Evolutionary conservation across 2,797 vertebrate genomes (phyloP).

Genomic region (Rachycentron canadum): DNA sequence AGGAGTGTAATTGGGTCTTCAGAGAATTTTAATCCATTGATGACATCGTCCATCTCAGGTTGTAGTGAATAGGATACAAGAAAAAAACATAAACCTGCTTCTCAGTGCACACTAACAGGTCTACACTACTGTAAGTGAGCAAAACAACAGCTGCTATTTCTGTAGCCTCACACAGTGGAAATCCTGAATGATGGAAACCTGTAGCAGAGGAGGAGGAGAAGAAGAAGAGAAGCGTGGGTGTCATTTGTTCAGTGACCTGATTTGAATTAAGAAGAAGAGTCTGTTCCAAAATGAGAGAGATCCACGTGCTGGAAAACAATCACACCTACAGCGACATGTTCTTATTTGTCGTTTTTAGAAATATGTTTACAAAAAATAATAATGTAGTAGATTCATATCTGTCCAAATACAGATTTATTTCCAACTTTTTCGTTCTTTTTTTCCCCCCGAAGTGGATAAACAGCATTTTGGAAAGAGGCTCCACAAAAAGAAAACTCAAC

Average conservation of each 20-base stretch:
- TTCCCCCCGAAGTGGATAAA: conserved; percentile 41
- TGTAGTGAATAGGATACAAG: conserved; percentile 60
- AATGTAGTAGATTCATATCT: conserved; percentile 26
- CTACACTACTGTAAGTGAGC: conserved; percentile 42
- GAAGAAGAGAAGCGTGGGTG: conserved; percentile 57
- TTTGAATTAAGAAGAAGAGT: conserved; percentile 10
- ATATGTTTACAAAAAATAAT: conserved; percentile 53
- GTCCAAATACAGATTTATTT: conserved; percentile 26
- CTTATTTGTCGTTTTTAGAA: conserved; percentile 38
- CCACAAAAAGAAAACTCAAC: conserved; percentile 14
- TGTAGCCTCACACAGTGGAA: conserved; percentile 60
- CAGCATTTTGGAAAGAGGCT: conserved; percentile 65
- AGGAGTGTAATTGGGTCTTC: conserved; percentile 66
- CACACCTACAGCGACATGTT: conserved; percentile 23
- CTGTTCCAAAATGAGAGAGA: conserved; percentile 49
- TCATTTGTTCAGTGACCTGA: conserved; percentile 39
- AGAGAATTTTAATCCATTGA: conserved; percentile 66
- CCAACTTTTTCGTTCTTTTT: background rate
- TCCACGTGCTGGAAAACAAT: conserved; percentile 63
- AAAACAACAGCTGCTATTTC: conserved; percentile 59
- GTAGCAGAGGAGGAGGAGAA: conserved; percentile 65
- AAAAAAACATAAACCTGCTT: conserved; percentile 54
- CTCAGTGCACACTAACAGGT: conserved; percentile 57
- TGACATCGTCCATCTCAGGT: conserved; percentile 79
- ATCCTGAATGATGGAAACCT: conserved; percentile 46